Conservation (phyloP, 2,888 invertebrate genomes). For the Fragum fragum region DNA sequence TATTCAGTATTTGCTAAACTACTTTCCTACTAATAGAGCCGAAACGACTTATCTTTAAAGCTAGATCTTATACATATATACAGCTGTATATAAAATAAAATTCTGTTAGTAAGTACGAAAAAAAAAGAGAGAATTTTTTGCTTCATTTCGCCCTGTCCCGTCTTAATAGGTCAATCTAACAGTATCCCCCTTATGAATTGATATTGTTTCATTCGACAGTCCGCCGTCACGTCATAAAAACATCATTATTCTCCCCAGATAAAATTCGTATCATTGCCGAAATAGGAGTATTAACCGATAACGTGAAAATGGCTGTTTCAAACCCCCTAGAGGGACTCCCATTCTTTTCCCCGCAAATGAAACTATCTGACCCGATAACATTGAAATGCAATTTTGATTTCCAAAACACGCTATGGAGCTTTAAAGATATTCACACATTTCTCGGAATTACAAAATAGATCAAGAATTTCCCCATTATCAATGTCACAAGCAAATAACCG, state of each 20-base stretch:
- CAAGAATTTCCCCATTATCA: conserved; percentile 69
- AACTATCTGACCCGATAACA: conserved; percentile 70
- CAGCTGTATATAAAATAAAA: no score
- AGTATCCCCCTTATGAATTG: conserved; percentile 50
- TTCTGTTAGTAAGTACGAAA: no score
- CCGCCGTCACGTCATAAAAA: conserved; percentile 69
- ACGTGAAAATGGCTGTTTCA: conserved; percentile 54
- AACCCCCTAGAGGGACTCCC: conserved; percentile 31
- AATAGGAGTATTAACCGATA: conserved; percentile 65
- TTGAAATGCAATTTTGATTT: conserved; percentile 69
- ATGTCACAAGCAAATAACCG: conserved; percentile 65
- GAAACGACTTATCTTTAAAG: no score
- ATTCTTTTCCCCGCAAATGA: conserved; percentile 60
- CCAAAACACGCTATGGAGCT: conserved; percentile 64
- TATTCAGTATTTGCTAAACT: no score
- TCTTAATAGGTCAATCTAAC: conserved; percentile 69
- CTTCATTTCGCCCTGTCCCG: not conserved
- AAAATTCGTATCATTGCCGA: conserved; percentile 65
- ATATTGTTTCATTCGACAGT: conserved; percentile 46
- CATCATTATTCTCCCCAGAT: conserved; percentile 68
- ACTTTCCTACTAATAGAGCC: no score
- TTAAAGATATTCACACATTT: conserved; percentile 66
- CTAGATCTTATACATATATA: no score
- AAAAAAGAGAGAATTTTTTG: not conserved
- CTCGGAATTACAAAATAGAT: conserved; percentile 71